Evolutionary conservation across 2,888 invertebrate species (phyloP).

Genomic region (Xanthorhoe spadicearia): DNA sequence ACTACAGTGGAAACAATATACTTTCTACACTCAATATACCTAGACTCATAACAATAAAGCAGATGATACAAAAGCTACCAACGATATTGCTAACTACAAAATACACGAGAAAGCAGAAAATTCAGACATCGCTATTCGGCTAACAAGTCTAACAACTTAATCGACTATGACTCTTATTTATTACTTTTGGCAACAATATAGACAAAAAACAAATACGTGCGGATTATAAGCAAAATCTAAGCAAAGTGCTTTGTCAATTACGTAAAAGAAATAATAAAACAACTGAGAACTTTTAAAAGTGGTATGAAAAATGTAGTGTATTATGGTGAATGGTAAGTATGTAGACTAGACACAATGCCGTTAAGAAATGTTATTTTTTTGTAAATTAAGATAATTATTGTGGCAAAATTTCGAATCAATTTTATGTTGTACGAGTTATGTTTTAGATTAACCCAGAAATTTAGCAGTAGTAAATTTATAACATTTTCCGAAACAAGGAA

Average conservation of each 20-base stretch:
- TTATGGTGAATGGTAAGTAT: neutral
- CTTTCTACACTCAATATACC: neutral
- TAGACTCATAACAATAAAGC: neutral
- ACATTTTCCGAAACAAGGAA: too few species aligned
- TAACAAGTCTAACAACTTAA: neutral
- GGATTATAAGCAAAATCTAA: constrained; percentile 1
- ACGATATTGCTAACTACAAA: neutral
- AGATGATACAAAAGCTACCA: neutral
- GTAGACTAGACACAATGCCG: neutral
- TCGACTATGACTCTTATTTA: neutral
- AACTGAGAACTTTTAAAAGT: neutral
- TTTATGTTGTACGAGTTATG: too few species aligned
- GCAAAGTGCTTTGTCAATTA: neutral
- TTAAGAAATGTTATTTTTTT: neutral
- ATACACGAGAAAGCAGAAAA: neutral
- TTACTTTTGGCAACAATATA: neutral
- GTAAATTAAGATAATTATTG: neutral
- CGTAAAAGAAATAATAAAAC: neutral
- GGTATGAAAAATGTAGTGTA: too few species aligned
- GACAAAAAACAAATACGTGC: neutral
- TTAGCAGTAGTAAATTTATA: too few species aligned
- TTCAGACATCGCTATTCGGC: neutral
- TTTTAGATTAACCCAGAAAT: too few species aligned
- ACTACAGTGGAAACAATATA: neutral
- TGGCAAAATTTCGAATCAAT: too few species aligned